A percentile compares a stretch with the other conserved stretches of the same genome.
Evolutionary conservation across 2,797 vertebrate species (phyloP).

Genomic region (Chelmon rostratus): DNA sequence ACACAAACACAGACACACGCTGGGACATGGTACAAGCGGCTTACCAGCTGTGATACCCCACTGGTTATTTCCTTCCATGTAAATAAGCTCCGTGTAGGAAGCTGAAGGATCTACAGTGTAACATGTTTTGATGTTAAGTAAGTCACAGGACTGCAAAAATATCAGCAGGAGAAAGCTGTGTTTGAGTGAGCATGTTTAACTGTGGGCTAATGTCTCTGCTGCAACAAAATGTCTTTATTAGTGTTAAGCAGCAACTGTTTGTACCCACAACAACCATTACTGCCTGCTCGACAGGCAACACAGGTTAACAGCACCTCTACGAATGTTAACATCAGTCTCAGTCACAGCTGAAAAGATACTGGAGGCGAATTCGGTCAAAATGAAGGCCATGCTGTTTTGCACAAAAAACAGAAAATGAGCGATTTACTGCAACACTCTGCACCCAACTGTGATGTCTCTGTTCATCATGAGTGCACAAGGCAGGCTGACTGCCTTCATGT

Average conservation of each 20-base stretch:
- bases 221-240: conserved; percentile 45
- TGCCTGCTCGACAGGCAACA: conserved; percentile 20
- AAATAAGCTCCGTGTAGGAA: conserved; percentile 9
- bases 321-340: conserved; percentile 32
- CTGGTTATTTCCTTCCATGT: neutral
- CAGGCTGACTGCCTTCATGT: neutral
- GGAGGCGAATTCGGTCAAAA: neutral
- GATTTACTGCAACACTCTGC: conserved; percentile 28
- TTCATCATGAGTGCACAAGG: conserved; percentile 7
- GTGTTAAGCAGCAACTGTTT: conserved; percentile 31
- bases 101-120: neutral
- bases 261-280: conserved; percentile 52
- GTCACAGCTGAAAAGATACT: conserved; percentile 9
- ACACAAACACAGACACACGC: conserved; percentile 50
- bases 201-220: neutral
- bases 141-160: conserved; percentile 5
- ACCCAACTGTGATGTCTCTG: neutral
- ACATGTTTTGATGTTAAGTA: conserved; percentile 19
- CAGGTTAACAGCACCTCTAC: conserved; percentile 31
- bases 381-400: neutral
- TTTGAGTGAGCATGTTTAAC: neutral
- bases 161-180: neutral
- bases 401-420: conserved; percentile 12
- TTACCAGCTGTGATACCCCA: neutral
- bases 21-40: conserved; percentile 60